These are phyloP conservation scores for Cryptoprocta ferox DNA, from an alignment of 2,797 vertebrate species.

Conservation along the genomic window DNA sequence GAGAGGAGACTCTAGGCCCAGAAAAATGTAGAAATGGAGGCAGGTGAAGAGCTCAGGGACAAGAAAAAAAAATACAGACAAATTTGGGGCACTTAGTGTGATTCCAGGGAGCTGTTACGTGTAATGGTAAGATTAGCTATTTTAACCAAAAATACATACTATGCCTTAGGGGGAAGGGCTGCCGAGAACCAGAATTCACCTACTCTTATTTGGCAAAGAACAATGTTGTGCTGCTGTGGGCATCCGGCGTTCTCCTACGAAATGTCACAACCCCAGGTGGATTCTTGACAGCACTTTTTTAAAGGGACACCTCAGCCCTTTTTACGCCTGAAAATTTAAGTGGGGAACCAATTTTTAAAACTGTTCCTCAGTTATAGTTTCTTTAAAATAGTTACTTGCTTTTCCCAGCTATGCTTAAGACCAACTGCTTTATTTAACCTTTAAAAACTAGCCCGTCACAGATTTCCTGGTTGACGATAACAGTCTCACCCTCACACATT, in stretches of 20 bases:
- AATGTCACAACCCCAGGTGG: background rate
- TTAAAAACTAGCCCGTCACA: slow-evolving; percentile 70
- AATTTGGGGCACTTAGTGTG: background rate
- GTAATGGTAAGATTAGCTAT: background rate
- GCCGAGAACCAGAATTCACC: slow-evolving; percentile 37
- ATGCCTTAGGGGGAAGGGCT: background rate
- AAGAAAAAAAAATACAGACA: background rate
- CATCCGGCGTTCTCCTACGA: background rate
- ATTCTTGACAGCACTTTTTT: slow-evolving; percentile 48
- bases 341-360: slow-evolving; percentile 47
- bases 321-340: slow-evolving; percentile 35
- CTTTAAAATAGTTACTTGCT: slow-evolving; percentile 65
- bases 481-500: slow-evolving; percentile 60
- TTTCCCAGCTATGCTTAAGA: slow-evolving; percentile 64
- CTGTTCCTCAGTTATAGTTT: slow-evolving; percentile 73
- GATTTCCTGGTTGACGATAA: slow-evolving; percentile 43
- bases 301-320: slow-evolving; percentile 38
- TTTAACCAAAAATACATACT: slow-evolving; percentile 35
- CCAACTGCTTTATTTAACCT: slow-evolving; percentile 68
- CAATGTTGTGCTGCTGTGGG: slow-evolving; percentile 9
- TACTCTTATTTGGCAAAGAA: slow-evolving; percentile 74
- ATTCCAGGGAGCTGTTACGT: slow-evolving; percentile 27
- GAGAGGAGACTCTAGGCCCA: background rate
- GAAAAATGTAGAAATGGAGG: background rate
- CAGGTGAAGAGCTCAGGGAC: background rate